A percentile compares a stretch with the other conserved stretches of the same genome.
Conservation (phyloP, 2,797 vertebrate species). For the Columba guinea region DNA sequence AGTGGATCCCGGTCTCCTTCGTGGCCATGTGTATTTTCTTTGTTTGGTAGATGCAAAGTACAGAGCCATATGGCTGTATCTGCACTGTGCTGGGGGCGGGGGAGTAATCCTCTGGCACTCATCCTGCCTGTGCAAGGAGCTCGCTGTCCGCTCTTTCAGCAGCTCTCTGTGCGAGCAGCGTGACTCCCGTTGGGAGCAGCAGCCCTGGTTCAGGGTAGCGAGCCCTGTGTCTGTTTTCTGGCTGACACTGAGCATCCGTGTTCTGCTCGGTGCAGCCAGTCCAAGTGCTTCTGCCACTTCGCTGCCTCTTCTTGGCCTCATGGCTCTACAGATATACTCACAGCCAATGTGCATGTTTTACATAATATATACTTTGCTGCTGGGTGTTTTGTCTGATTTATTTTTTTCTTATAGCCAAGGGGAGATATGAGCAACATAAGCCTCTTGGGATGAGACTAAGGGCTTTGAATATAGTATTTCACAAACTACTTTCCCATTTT, state of each 20-base stretch:
- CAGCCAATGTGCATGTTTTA: neutral
- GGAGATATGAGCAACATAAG: neutral
- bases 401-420: neutral
- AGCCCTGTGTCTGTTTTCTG: neutral
- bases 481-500: neutral
- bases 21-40: neutral
- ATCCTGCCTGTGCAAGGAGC: constrained; percentile 9
- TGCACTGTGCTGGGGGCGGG: neutral
- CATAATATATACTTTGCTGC: neutral
- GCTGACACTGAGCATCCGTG: rapidly evolving
- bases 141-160: neutral
- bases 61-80: constrained; percentile 48
- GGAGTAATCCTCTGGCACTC: constrained; percentile 35
- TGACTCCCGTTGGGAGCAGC: neutral
- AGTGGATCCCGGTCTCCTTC: neutral
- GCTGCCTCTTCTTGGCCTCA: neutral
- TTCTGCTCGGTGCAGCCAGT: neutral
- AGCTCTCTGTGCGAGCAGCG: neutral
- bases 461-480: neutral
- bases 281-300: neutral
- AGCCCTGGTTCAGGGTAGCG: neutral
- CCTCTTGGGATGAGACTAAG: neutral
- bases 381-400: neutral
- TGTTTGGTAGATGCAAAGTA: neutral
- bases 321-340: neutral